Percentiles rank a stretch among this genome's conserved stretches.
Evolutionary conservation across 37 sponge, comb jelly and placozoan genomes (phyloP).

Genomic region (Mnemiopsis leidyi): DNA sequence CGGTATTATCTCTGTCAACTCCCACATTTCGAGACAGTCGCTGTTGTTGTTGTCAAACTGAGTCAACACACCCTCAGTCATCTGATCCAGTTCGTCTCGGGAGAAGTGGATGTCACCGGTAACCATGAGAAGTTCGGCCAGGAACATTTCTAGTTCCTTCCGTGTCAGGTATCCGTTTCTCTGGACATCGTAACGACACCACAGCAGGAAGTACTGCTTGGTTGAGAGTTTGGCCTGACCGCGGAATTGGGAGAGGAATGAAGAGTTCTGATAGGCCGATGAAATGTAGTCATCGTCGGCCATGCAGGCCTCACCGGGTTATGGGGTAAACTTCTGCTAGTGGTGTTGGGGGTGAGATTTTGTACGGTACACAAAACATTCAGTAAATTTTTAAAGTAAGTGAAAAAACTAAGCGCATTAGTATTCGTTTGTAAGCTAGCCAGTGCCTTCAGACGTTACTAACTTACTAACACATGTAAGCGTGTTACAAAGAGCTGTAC

Average conservation of each 20-base stretch:
- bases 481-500: too few relatives aligned
- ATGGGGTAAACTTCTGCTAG: background rate
- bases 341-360: too few relatives aligned
- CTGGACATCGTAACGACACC: constrained; percentile 56
- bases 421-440: too few relatives aligned
- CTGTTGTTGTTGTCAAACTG: constrained; percentile 57
- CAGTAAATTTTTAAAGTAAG: too few relatives aligned
- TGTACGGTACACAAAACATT: too few relatives aligned
- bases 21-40: constrained; percentile 48
- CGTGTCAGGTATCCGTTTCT: constrained; percentile 39
- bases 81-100: constrained; percentile 32
- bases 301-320: background rate
- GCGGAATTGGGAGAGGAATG: constrained; percentile 62
- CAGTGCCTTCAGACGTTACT: too few relatives aligned
- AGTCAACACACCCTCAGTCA: constrained; percentile 46
- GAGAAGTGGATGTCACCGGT: constrained; percentile 63
- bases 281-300: constrained; percentile 43
- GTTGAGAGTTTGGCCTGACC: constrained; percentile 56
- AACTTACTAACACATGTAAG: too few relatives aligned
- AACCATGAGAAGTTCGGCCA: constrained; percentile 57
- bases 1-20: constrained; percentile 48
- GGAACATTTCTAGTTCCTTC: constrained; percentile 61
- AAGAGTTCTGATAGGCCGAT: background rate
- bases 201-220: constrained; percentile 63
- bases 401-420: too few relatives aligned